Percentiles rank a stretch among this genome's conserved stretches.
Evolutionary conservation across 2,113 vertebrate genomes (phyloP).

Genomic region (Larimichthys crocea): DNA sequence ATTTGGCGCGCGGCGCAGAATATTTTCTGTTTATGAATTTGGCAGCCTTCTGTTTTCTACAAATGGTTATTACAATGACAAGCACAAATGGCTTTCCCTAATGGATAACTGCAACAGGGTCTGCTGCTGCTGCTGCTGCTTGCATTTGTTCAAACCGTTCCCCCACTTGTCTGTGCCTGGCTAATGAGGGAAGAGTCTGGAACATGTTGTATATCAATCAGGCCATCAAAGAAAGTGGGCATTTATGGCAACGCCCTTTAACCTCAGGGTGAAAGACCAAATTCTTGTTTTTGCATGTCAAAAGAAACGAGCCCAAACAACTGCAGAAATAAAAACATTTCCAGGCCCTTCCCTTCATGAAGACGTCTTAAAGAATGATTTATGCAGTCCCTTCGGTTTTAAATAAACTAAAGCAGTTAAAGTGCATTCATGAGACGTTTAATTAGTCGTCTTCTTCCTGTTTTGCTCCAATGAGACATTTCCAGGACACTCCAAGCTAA

Average conservation of each 20-base stretch:
- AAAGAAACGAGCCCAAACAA: slow-evolving; percentile 58
- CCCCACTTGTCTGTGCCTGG: slow-evolving; percentile 69
- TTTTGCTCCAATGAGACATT: slow-evolving; percentile 49
- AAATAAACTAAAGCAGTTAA: slow-evolving; percentile 16
- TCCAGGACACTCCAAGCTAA: slow-evolving; percentile 59
- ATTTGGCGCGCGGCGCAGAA: slow-evolving; percentile 55
- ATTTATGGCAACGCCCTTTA: slow-evolving; percentile 78
- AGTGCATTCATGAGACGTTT: slow-evolving; percentile 8
- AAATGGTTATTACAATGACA: slow-evolving; percentile 66
- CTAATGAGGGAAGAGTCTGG: slow-evolving; percentile 67
- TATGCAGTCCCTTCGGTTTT: slow-evolving; percentile 21
- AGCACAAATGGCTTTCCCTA: slow-evolving; percentile 65
- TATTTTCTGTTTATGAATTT: slow-evolving; percentile 70
- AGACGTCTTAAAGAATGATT: slow-evolving; percentile 30
- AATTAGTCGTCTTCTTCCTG: slow-evolving; percentile 27
- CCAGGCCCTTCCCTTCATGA: slow-evolving; percentile 11
- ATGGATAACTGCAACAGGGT: slow-evolving; percentile 40
- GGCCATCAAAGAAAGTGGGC: slow-evolving; percentile 77
- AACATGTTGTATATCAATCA: slow-evolving; percentile 83
- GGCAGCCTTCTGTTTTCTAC: slow-evolving; percentile 56
- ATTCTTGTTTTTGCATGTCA: slow-evolving; percentile 79
- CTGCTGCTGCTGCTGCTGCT: slow-evolving; percentile 30
- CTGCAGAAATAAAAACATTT: slow-evolving; percentile 33
- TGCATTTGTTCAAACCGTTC: slow-evolving; percentile 52
- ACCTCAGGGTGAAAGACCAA: slow-evolving; percentile 75